Conservation (phyloP, 1,140 invertebrate species). For the Berghia stephanieae region DNA sequence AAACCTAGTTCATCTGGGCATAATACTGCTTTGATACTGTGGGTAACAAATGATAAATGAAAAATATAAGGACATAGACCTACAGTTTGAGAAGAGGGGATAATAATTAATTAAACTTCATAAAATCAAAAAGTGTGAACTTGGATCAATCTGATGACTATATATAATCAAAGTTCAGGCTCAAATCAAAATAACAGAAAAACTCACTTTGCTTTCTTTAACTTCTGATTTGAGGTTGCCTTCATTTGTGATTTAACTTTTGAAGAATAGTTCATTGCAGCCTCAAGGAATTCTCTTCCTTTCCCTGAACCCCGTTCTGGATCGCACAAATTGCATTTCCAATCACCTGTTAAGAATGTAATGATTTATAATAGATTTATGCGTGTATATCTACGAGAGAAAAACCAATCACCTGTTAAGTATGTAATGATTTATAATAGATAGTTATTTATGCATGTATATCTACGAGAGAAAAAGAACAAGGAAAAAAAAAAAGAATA, state of each 20-base stretch:
- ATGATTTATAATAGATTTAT: neutral
- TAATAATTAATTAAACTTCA: too few species aligned
- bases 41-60: too few species aligned
- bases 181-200: neutral
- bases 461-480: neutral
- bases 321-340: constrained; percentile 64
- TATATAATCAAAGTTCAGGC: too few species aligned
- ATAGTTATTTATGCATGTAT: neutral
- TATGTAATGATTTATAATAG: neutral
- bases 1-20: too few species aligned
- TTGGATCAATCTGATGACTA: too few species aligned
- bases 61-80: too few species aligned
- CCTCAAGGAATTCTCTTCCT: constrained; percentile 52
- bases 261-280: constrained; percentile 45
- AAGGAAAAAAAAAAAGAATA: constrained; percentile 24
- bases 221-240: constrained; percentile 38
- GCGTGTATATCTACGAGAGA: neutral
- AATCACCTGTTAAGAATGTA: constrained; percentile 48
- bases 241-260: constrained; percentile 37
- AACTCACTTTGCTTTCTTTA: constrained; percentile 39
- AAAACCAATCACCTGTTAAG: too few species aligned
- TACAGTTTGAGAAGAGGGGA: too few species aligned
- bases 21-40: too few species aligned
- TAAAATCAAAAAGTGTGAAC: too few species aligned
- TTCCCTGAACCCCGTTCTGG: constrained; percentile 55